These are phyloP conservation scores for Amphiura filiformis DNA, from an alignment of 35 echinoderm and acorn worm genomes.

Conservation along the genomic window DNA sequence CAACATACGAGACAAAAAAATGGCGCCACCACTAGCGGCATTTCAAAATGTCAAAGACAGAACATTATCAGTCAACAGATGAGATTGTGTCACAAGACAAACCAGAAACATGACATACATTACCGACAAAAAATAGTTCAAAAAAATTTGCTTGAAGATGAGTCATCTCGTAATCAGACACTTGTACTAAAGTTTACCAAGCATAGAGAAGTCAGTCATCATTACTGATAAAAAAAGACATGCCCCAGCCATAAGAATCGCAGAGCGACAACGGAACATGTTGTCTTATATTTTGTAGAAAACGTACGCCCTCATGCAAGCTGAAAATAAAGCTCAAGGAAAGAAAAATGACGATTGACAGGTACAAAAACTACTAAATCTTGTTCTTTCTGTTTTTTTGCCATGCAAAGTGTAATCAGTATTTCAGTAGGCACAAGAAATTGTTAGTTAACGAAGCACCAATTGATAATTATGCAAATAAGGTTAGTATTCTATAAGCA, in stretches of 20 bases:
- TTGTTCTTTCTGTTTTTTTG: background rate
- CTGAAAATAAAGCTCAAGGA: background rate
- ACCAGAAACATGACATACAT: too few relatives aligned
- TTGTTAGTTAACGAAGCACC: background rate
- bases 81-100: too few relatives aligned
- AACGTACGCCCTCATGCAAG: background rate
- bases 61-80: background rate
- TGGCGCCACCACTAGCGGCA: background rate
- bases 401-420: slow-evolving; percentile 3
- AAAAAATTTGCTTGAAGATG: too few relatives aligned
- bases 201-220: too few relatives aligned
- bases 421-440: background rate
- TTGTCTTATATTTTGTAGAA: too few relatives aligned
- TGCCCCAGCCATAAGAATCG: too few relatives aligned
- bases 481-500: too few relatives aligned
- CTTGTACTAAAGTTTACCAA: too few relatives aligned
- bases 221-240: too few relatives aligned
- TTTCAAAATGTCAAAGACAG: background rate
- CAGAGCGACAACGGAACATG: too few relatives aligned
- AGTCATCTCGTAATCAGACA: too few relatives aligned
- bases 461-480: background rate
- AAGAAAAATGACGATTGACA: background rate
- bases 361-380: background rate
- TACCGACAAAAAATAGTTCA: too few relatives aligned
- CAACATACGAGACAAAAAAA: background rate